Base-by-base conservation (phyloP, 2,797 vertebrate genomes). In the Staurois parvus region DNA sequence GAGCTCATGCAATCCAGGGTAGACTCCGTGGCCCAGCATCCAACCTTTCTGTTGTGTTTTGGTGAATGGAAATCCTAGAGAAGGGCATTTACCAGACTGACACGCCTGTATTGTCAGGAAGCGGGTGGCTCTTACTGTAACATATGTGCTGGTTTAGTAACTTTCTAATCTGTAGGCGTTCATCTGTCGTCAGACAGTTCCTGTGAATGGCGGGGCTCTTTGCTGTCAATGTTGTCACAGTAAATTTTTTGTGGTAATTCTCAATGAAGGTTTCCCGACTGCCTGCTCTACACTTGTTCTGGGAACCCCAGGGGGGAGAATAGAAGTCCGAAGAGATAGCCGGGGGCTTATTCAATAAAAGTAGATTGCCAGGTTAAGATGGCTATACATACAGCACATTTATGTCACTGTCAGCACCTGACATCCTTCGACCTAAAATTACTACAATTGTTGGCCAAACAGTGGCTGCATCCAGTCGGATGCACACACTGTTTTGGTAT, bases 71-170 rank as follows among this genome's bases (percentile, higher is more conserved):
- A 37, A 37, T 37, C 37, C 37, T 45, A 13, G 12, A 13, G 42
- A 45, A 45, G 30, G 2, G 17, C 48, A 52, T 28, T 80, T 80
- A 59, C 29, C 68, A 59, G 17, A 59, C n/a, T 17, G 48, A 52
- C 17, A 52, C 48, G 42, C 45, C 76, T 24, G 26, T 19, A 24
- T 30, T 91, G 91, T 89, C 91, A 94, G 93, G 92, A 94, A 94
- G 81, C 84, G 13, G 78, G 88, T 59, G 86, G 83, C 19, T 89
- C 77, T 85, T 90, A 88, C 72, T 87, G 77, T 81, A 90, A 92
- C 87, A 73, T 66, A 85, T 90, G 81, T 78, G 30, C n/a, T 2
- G 68, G 42, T 26, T 84, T 85, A 79, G 84, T 75, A 21, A 74
- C 24, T 48, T 87, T 88, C 85, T 83, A 68, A 85, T 81, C 68